Conservation (phyloP, 37 sponge, comb jelly and placozoan genomes). For the Sycon ciliatum region DNA sequence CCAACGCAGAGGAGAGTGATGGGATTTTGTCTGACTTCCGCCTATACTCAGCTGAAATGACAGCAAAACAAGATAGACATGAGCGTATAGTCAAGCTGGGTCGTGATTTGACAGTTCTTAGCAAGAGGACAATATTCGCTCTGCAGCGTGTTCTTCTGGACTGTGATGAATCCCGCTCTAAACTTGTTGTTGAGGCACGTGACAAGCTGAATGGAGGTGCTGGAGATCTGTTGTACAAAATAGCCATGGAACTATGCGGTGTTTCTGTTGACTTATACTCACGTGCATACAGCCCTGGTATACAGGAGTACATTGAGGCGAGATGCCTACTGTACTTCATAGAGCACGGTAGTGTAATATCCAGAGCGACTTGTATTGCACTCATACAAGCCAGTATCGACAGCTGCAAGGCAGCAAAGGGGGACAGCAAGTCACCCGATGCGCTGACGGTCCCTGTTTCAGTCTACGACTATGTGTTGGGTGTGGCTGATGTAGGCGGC, state of each 20-base stretch:
- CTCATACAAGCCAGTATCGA: too few relatives aligned
- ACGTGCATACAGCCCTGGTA: constrained; percentile 48
- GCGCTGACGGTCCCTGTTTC: constrained; percentile 15
- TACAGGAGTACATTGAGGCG: constrained; percentile 81
- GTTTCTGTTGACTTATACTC: constrained; percentile 10
- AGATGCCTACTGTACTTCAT: too few relatives aligned
- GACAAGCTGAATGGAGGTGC: constrained; percentile 11
- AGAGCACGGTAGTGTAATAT: too few relatives aligned
- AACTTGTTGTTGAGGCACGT: constrained; percentile 14
- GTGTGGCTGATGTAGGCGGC: constrained; percentile 75
- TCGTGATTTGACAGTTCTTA: constrained; percentile 69
- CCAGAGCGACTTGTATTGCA: too few relatives aligned
- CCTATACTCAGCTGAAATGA: constrained; percentile 43
- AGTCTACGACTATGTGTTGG: constrained; percentile 51
- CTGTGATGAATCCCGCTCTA: background rate
- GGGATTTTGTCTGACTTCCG: too few relatives aligned
- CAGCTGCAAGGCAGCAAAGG: too few relatives aligned
- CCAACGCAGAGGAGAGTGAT: too few relatives aligned
- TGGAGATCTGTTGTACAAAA: constrained; percentile 21
- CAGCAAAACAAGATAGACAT: constrained; percentile 52
- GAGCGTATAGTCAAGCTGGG: constrained; percentile 79
- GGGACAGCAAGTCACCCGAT: too few relatives aligned
- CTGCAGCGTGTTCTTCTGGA: constrained; percentile 48
- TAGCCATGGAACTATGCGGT: constrained; percentile 38
- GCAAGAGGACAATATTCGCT: constrained; percentile 73